Evolutionary conservation across 2,888 invertebrate species (phyloP).

Genomic region (Drosophila villosipedis): DNA sequence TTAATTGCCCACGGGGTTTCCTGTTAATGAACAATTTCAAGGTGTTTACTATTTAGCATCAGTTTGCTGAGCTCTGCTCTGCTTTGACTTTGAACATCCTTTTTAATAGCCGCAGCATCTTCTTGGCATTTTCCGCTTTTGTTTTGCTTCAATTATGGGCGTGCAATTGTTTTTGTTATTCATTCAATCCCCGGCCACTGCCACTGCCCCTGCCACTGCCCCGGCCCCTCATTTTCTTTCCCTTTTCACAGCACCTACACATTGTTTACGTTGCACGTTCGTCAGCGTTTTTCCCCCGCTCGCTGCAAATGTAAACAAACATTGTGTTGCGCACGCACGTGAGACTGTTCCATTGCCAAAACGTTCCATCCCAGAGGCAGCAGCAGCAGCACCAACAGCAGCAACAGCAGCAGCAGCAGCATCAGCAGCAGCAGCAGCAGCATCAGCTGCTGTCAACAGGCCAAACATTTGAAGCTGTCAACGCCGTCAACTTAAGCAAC

Average conservation of each 20-base stretch:
- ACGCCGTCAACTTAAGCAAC: slow-evolving; percentile 49
- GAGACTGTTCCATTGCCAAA: slow-evolving; percentile 55
- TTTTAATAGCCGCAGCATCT: slow-evolving; percentile 7
- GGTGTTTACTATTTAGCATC: slow-evolving; percentile 51
- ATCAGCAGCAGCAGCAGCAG: neutral
- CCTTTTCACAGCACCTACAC: neutral
- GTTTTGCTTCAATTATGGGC: slow-evolving; percentile 75
- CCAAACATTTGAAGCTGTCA: slow-evolving; percentile 56
- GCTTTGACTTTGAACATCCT: slow-evolving; percentile 36
- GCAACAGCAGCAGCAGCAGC: fast-evolving
- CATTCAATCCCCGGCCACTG: slow-evolving; percentile 14
- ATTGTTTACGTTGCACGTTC: slow-evolving; percentile 58
- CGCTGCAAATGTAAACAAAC: slow-evolving; percentile 49
- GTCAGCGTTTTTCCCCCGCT: slow-evolving; percentile 18
- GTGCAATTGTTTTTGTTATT: slow-evolving; percentile 56
- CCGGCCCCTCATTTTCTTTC: neutral
- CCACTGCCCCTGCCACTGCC: neutral
- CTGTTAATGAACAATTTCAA: slow-evolving; percentile 70
- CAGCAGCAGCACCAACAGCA: neutral
- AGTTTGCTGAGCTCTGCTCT: neutral
- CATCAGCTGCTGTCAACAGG: slow-evolving; percentile 57
- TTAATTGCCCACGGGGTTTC: slow-evolving; percentile 63
- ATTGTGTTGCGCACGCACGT: slow-evolving; percentile 23
- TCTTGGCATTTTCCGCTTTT: slow-evolving; percentile 32
- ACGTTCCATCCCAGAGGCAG: slow-evolving; percentile 42